These are phyloP conservation scores for Actinemys pallida DNA, from an alignment of 2,113 vertebrate species.

Conservation along the genomic window DNA sequence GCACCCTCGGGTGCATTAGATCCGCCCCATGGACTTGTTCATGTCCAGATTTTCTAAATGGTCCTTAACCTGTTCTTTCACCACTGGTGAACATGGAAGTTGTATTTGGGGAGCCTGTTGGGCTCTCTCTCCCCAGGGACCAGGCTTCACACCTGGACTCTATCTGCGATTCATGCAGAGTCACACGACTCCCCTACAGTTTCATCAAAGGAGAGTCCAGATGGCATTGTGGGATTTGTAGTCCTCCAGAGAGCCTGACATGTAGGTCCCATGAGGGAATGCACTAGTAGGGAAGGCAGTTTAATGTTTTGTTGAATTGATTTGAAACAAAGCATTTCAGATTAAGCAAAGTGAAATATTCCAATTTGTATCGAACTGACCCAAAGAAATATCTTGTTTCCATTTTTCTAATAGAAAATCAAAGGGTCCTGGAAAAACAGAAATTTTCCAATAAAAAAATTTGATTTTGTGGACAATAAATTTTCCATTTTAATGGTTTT, in stretches of 20 bases:
- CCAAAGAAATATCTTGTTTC: not conserved
- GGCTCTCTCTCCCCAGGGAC: too few species aligned
- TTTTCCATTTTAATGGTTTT: not conserved
- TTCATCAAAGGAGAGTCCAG: not conserved
- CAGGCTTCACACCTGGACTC: too few species aligned
- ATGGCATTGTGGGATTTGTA: not conserved
- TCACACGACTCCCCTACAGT: too few species aligned
- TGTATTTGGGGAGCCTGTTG: too few species aligned
- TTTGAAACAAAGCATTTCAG: not conserved
- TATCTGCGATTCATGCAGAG: too few species aligned
- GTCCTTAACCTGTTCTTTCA: too few species aligned
- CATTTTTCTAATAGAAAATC: not conserved
- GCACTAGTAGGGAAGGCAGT: not conserved
- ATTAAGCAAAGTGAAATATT: not conserved
- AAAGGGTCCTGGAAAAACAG: not conserved
- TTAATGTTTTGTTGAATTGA: not conserved
- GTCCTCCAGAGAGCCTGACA: not conserved
- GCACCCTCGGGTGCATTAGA: too few species aligned
- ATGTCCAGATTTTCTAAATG: too few species aligned
- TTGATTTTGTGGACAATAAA: not conserved
- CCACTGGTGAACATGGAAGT: too few species aligned
- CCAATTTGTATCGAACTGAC: not conserved
- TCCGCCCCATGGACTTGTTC: too few species aligned
- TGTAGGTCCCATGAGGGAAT: not conserved
- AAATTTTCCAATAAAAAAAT: not conserved